These are phyloP conservation scores for Myrmecophaga tridactyla DNA, from an alignment of 2,113 vertebrate genomes.

Conservation along the genomic window DNA sequence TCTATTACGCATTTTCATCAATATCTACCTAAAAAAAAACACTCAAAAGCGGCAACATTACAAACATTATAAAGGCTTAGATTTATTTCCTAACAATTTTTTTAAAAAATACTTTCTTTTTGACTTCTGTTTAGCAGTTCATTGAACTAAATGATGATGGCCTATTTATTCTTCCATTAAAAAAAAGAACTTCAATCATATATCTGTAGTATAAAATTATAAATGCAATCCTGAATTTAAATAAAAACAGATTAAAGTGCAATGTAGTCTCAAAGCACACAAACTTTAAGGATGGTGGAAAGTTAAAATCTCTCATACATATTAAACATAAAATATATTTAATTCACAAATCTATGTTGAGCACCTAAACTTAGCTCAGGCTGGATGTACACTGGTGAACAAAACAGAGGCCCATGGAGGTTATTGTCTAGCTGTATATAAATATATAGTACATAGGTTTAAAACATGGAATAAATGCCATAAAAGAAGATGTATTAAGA, in stretches of 20 bases:
- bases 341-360: conserved; percentile 1
- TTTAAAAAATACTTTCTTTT: conserved; percentile 33
- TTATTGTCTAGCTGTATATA: not conserved
- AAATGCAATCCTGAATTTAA: not conserved
- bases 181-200: not conserved
- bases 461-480: not conserved
- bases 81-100: conserved; percentile 28
- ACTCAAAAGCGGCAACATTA: conserved; percentile 12
- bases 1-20: conserved; percentile 41
- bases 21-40: conserved; percentile 5
- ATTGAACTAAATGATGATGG: not conserved
- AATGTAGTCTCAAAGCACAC: not conserved
- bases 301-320: not conserved
- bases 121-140: conserved; percentile 20
- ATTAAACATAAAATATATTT: not conserved
- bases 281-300: not conserved
- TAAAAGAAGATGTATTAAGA: not conserved
- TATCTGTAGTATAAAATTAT: conserved; percentile 28
- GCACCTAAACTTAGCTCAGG: not conserved
- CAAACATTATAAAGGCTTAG: conserved; percentile 19
- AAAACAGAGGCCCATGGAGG: not conserved
- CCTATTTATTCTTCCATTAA: not conserved
- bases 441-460: not conserved
- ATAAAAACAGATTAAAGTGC: not conserved
- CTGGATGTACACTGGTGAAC: not conserved